phyloP scores from a whole-genome alignment of 2,113 vertebrate species.

The Dasypus novemcinctus region DNA sequence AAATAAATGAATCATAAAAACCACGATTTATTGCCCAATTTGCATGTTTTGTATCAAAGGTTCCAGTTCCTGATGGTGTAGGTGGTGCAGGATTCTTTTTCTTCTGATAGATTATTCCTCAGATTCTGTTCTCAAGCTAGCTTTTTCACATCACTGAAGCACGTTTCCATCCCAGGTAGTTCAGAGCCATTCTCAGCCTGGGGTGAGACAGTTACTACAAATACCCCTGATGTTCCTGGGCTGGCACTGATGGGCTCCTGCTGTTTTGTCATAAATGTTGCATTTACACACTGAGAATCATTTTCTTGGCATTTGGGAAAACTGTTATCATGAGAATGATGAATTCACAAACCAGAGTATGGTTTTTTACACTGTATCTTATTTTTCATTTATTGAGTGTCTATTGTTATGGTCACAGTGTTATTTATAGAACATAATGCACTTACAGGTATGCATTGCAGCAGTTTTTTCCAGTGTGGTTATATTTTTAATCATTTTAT shows the following conservation, averaged over 20 bases:
- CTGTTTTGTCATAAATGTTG: conserved; percentile 59
- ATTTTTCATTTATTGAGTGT: conserved; percentile 38
- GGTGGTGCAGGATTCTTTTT: not conserved
- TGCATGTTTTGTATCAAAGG: not conserved
- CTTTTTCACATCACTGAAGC: not conserved
- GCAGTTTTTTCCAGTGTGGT: not conserved
- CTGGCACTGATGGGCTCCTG: conserved; percentile 13
- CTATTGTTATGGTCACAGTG: conserved; percentile 21
- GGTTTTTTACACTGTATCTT: conserved; percentile 31
- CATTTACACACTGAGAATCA: not conserved
- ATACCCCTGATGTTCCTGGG: not conserved
- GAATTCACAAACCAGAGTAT: conserved; percentile 33
- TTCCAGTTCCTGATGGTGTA: not conserved
- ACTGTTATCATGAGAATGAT: conserved; percentile 32
- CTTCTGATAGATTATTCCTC: not conserved
- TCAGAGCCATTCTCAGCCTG: not conserved
- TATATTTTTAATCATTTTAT: not conserved
- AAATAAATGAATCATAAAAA: conserved; percentile 24
- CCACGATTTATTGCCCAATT: not conserved
- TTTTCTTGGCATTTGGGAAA: conserved; percentile 36
- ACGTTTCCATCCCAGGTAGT: not conserved
- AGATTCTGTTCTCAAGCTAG: not conserved
- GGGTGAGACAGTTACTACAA: not conserved
- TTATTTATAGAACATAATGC: not conserved
- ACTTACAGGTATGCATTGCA: not conserved